Evolutionary conservation across 2,797 vertebrate genomes (phyloP).

Genomic region (Channa striata): DNA sequence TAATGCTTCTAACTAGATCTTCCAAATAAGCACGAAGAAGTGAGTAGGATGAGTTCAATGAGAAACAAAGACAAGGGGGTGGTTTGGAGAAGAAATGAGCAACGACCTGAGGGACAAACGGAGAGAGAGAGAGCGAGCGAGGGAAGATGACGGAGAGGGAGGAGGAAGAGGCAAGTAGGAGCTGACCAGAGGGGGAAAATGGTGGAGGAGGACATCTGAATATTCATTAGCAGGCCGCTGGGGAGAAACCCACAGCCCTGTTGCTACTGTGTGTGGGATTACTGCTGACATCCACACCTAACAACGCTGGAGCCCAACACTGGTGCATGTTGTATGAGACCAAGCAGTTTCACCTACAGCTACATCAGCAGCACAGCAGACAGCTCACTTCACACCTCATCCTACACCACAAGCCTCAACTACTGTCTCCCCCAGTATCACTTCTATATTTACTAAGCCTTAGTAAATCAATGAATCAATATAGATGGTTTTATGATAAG

Average conservation of each 20-base stretch:
- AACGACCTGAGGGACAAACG: constrained; percentile 52
- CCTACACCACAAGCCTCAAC: constrained; percentile 19
- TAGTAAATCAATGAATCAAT: no score
- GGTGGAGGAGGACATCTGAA: constrained; percentile 57
- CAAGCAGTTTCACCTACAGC: constrained; percentile 15
- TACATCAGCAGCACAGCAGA: constrained; percentile 32
- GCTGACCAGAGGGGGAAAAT: constrained; percentile 46
- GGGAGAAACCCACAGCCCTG: constrained; percentile 37
- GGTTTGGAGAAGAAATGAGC: constrained; percentile 45
- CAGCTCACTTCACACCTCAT: constrained; percentile 32
- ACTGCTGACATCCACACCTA: constrained; percentile 23
- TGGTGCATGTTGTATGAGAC: constrained; percentile 19
- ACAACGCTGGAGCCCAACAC: constrained; percentile 7
- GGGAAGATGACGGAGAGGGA: constrained; percentile 28
- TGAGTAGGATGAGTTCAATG: constrained; percentile 55
- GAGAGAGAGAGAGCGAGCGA: constrained; percentile 26
- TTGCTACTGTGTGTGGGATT: constrained; percentile 35
- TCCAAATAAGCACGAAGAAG: constrained; percentile 65
- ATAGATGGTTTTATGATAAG: no score
- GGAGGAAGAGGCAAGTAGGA: constrained; percentile 20
- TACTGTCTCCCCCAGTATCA: constrained; percentile 1
- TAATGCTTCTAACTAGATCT: constrained; percentile 66
- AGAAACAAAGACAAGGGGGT: constrained; percentile 55
- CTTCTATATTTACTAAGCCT: no score
- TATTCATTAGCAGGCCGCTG: constrained; percentile 55